Evolutionary conservation across 92 coral and sea anemone genomes (phyloP).

Genomic region (Hydrozoanthus gracilis): DNA sequence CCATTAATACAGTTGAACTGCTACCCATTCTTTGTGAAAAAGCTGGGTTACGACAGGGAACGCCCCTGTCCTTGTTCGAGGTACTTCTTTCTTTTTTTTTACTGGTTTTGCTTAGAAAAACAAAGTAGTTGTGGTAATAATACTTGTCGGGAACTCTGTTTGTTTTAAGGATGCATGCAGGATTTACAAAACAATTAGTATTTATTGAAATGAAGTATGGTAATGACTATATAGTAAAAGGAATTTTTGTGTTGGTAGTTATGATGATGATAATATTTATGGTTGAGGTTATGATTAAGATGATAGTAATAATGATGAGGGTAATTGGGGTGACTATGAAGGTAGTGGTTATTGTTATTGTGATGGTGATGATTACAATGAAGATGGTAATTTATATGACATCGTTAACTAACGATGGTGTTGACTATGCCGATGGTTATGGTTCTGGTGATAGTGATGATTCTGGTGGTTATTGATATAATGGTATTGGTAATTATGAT

Average conservation of each 20-base stretch:
- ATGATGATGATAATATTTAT: background rate
- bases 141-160: background rate
- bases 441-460: background rate
- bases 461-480: background rate
- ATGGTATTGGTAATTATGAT: background rate
- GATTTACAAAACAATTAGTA: too few relatives aligned
- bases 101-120: background rate
- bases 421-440: background rate
- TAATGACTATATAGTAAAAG: too few relatives aligned
- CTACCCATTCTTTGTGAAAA: constrained; percentile 83
- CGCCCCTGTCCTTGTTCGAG: constrained; percentile 88
- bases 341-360: too few relatives aligned
- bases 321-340: background rate
- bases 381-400: too few relatives aligned
- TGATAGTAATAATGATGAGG: background rate
- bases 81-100: constrained; percentile 40
- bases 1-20: constrained; percentile 67
- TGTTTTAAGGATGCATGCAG: too few relatives aligned
- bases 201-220: too few relatives aligned
- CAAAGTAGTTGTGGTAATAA: background rate
- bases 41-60: constrained; percentile 89
- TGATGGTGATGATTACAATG: too few relatives aligned
- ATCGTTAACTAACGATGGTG: too few relatives aligned
- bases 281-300: background rate
- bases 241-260: background rate